Conservation (phyloP, 2,797 vertebrate species). For the Hirundo rustica region DNA sequence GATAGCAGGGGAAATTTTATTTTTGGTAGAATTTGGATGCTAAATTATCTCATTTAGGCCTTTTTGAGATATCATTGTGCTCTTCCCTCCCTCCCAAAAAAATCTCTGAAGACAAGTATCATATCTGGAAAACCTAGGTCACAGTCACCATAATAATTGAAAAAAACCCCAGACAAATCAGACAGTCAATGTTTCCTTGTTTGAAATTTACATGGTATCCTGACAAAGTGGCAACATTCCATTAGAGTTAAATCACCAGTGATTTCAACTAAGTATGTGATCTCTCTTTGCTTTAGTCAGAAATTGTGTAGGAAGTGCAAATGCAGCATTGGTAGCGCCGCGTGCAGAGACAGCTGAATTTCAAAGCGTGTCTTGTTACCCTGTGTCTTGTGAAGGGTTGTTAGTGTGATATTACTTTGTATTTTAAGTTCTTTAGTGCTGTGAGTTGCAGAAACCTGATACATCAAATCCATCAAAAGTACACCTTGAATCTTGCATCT, state of each 20-base stretch:
- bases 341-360: background rate
- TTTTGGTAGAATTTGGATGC: background rate
- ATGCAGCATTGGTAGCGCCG: background rate
- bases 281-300: background rate
- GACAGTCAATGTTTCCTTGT: background rate
- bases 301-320: slow-evolving; percentile 8
- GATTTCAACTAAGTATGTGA: background rate
- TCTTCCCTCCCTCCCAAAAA: background rate
- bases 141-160: background rate
- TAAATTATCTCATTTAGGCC: background rate
- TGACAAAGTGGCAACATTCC: background rate
- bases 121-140: background rate
- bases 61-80: background rate
- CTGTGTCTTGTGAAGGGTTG: background rate
- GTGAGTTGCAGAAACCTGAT: background rate
- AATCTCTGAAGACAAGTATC: background rate
- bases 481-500: background rate
- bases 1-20: background rate
- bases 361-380: background rate
- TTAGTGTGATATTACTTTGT: background rate
- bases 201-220: background rate
- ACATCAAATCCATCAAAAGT: background rate
- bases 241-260: background rate
- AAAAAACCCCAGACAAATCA: too few relatives aligned
- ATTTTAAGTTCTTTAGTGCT: slow-evolving; percentile 1